Conservation (phyloP, 1,140 invertebrate species). For the Lepidurus couesii region DNA sequence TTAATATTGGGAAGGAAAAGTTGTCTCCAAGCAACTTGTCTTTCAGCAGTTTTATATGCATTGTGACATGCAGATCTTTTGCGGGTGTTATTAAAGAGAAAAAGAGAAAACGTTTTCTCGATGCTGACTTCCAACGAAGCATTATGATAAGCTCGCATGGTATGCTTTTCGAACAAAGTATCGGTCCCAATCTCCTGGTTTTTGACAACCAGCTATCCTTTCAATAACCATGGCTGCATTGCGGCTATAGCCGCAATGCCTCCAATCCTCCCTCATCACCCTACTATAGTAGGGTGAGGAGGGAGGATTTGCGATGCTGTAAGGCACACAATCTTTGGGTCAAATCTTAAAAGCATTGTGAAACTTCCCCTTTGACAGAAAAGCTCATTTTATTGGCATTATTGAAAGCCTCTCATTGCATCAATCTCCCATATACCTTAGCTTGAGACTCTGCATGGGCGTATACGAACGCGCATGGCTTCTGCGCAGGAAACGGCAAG, state of each 20-base stretch:
- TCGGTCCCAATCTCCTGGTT: not conserved
- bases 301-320: not conserved
- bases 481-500: too few relatives aligned
- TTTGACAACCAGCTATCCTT: not conserved
- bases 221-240: too few relatives aligned
- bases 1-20: not conserved
- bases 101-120: not conserved
- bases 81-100: not conserved
- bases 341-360: constrained; percentile 20
- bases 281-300: not conserved
- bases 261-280: not conserved
- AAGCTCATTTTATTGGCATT: not conserved
- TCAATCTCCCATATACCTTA: too few relatives aligned
- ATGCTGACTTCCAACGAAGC: not conserved
- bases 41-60: not conserved
- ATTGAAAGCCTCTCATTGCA: not conserved
- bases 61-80: not conserved
- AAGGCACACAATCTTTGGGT: not conserved
- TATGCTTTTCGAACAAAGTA: not conserved
- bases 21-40: constrained; percentile 1
- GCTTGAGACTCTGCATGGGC: too few relatives aligned
- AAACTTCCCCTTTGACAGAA: not conserved
- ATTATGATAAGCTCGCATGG: not conserved
- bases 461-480: too few relatives aligned
- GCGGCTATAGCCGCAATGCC: too few relatives aligned